Conservation (phyloP, 2,888 invertebrate species). For the Cancer borealis region DNA sequence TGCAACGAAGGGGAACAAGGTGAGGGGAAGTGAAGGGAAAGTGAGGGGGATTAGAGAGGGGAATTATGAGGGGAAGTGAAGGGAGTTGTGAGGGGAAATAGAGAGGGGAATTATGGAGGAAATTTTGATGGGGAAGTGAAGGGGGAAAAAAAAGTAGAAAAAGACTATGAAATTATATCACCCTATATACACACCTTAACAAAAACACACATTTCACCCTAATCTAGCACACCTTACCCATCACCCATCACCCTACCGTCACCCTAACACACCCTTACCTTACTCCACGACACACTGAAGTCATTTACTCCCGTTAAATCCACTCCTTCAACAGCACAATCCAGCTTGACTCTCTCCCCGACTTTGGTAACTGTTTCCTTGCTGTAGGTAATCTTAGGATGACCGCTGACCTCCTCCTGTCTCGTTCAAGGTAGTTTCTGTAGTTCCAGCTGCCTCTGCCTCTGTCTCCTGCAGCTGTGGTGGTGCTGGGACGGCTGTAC, state of each 20-base stretch:
- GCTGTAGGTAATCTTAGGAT: conserved; percentile 76
- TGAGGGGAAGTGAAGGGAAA: not conserved
- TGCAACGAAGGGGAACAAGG: conserved; percentile 30
- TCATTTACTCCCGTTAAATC: conserved; percentile 67
- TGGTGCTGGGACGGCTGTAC: not conserved
- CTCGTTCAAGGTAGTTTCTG: conserved; percentile 15
- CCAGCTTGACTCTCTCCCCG: conserved; percentile 68
- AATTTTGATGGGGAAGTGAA: not conserved
- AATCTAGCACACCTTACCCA: not conserved
- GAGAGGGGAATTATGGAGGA: not conserved
- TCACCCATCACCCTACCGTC: too few relatives aligned
- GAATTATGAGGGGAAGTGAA: not conserved
- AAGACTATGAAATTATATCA: not conserved
- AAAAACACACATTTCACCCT: not conserved
- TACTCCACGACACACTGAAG: conserved; percentile 74
- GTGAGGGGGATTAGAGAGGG: not conserved
- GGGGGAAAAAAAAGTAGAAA: not conserved
- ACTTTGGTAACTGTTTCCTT: conserved; percentile 66
- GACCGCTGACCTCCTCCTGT: not conserved
- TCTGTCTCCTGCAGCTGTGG: not conserved
- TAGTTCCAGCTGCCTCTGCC: not conserved
- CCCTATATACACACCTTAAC: not conserved
- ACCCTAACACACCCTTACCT: conserved; percentile 64
- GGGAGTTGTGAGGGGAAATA: not conserved
- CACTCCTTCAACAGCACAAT: conserved; percentile 74